phyloP scores from a whole-genome alignment of 2,113 vertebrate species.

The Antechinus stuartii region DNA sequence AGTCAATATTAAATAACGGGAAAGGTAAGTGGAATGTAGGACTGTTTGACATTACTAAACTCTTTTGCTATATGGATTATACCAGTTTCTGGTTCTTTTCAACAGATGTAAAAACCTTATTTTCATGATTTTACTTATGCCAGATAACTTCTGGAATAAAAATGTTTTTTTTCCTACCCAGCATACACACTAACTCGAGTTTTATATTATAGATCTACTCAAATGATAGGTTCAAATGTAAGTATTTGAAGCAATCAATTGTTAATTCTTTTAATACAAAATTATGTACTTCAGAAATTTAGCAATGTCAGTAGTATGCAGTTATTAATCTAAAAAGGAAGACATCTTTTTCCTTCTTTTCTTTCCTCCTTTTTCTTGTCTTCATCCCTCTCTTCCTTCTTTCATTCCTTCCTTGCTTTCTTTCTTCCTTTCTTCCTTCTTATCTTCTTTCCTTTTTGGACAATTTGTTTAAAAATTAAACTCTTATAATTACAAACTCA shows the following conservation, averaged over 20 bases:
- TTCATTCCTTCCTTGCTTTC: background rate
- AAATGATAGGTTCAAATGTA: background rate
- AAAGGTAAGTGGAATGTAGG: conserved; percentile 76
- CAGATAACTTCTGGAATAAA: conserved; percentile 5
- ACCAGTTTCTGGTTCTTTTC: conserved; percentile 46
- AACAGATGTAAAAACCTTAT: conserved; percentile 23
- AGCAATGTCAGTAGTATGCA: background rate
- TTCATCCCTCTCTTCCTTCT: background rate
- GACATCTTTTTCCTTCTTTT: background rate
- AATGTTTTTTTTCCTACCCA: conserved; percentile 6
- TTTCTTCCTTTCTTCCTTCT: background rate
- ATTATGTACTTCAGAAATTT: conserved; percentile 23
- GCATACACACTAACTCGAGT: background rate
- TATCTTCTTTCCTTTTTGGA: background rate
- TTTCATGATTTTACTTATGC: conserved; percentile 26
- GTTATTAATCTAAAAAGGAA: background rate
- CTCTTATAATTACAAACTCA: background rate
- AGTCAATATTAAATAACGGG: conserved; percentile 51
- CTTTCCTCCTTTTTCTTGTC: no score
- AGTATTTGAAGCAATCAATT: conserved; percentile 4
- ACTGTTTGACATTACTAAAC: conserved; percentile 41
- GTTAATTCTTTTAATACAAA: background rate
- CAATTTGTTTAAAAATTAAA: background rate
- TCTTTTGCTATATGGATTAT: conserved; percentile 13
- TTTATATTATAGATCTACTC: conserved; percentile 34